phyloP scores from a whole-genome alignment of 1,140 invertebrate species.

The Drosophila bocqueti region DNA sequence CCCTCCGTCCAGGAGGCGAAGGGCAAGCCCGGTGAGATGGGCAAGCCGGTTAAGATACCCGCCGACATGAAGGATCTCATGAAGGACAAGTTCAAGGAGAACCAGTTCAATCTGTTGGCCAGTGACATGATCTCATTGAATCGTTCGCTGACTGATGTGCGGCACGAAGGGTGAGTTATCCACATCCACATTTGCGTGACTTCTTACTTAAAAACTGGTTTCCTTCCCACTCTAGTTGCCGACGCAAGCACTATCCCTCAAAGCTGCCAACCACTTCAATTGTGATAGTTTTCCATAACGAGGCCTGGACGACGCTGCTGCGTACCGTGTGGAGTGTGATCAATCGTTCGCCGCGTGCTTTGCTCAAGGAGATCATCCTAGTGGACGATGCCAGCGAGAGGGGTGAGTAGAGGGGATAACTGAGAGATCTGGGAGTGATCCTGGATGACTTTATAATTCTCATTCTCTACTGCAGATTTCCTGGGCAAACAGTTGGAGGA shows the following conservation, averaged over 20 bases:
- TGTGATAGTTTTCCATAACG: conserved; percentile 99
- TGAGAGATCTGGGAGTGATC: too few species aligned
- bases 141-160: conserved; percentile 96
- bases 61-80: conserved; percentile 93
- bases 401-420: conserved; percentile 78
- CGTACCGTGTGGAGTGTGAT: conserved; percentile 99
- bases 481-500: conserved; percentile 95
- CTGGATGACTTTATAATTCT: conserved; percentile 85
- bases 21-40: conserved; percentile 94
- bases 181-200: not conserved
- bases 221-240: conserved; percentile 88
- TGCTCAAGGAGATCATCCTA: conserved; percentile 97
- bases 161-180: conserved; percentile 93
- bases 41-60: conserved; percentile 94
- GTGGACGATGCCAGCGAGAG: conserved; percentile 98
- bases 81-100: conserved; percentile 98
- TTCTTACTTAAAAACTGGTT: conserved; percentile 1
- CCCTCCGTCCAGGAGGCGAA: conserved; percentile 89
- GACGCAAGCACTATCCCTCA: conserved; percentile 90
- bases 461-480: conserved; percentile 87
- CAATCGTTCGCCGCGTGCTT: conserved; percentile 93
- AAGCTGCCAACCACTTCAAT: conserved; percentile 95
- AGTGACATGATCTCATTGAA: conserved; percentile 99
- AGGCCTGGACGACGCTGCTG: conserved; percentile 98
- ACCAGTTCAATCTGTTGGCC: conserved; percentile 99